Evolutionary conservation across 2,888 invertebrate genomes (phyloP), one percentile per base, ranked within the genome.

Genomic region (Idaea straminata): DNA sequence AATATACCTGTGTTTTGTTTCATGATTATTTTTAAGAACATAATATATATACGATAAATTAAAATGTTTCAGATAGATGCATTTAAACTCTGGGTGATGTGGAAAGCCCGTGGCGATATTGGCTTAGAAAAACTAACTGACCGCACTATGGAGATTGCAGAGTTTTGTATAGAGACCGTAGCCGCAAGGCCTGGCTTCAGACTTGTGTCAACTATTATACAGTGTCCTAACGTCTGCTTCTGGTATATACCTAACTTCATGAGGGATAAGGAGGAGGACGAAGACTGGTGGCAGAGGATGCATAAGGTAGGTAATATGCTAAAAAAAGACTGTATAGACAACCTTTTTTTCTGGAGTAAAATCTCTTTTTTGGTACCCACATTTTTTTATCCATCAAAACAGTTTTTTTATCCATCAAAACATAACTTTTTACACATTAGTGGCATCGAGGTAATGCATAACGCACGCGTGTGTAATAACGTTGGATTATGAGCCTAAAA

Each of bases 71-170:
- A 95, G 94, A 94, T 97, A 64, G 98, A 99, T 83, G 96, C 97
- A 1, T 96, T 98, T 82, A 99, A 99, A 86, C 93, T 98, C 5
- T 99, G 98, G 98, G 86, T 98, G 71, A 97, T 98, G 96, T 97
- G 98, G 95, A 96, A 97, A 81, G 96, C 97, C 0, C 93, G 96
- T 0, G 97, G 97, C 0, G 94, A 95, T 62, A 78, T 79, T 0
- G 95, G 95, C 0, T 91, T 96, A 1, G 89, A 89, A 61, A 74
- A 80, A 0, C 88, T 95, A 0, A 93, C 96, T 0, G 96, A 97
- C 73, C 93, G 93, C 62, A 94, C 95, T 0, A 95, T 97, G 88
- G 87, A 92, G 3, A 89, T 93, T 64, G 94, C 95, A 0, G 91
- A 94, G 72, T 92, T 94, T 77, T 95, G 96, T 71, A 65, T 85